Base-by-base conservation (phyloP, 2,797 vertebrate species). In the Muraenolepis orangiensis region DNA sequence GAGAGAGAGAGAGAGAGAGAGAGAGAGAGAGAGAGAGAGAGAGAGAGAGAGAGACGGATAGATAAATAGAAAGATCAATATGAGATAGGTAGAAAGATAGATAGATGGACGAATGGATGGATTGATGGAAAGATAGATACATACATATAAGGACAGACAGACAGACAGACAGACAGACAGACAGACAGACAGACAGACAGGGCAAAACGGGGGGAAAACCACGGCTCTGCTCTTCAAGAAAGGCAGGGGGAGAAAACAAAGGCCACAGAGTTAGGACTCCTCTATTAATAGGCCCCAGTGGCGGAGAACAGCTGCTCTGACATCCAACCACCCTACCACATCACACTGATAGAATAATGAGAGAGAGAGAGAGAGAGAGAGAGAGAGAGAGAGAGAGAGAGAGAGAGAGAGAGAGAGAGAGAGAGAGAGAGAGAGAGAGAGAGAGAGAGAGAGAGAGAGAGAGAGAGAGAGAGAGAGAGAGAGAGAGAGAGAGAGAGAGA, bases 271-370 rank as follows among this genome's bases (percentile, higher is more conserved):
- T 82, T 85, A 84, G 86, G 85, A 83, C 83, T 92, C 91, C 46
- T 38, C 88, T 92, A 91, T 92, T 92, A 92, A 93, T 93, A 93
- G 91, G 91, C 84, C 87, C 86, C 85, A 83, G 87, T 91, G 86
- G 88, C 86, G 85, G 87, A 88, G 89, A 93, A 90, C 93, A 94
- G 91, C 92, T 93, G 93, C 92, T 92, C 80, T 85, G 84, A 80
- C 85, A 87, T 78, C 87, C 82, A 85, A 78, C 82, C 88, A 90
- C 90, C 78, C 85, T 86, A 80, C 82, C 88, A 90, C 79, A 88
- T 90, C 81, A 82, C 79, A 91, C 78, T 91, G 88, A 93, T 90
- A 88, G 86, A 87, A 81, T 92, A 93, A 94, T 91, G 83, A 88
- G 84, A 83, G 87, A 81, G 78, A 66, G 68, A 66, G 70, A 72